Evolutionary conservation across 2,888 invertebrate species (phyloP), one percentile per base, ranked within the genome.

Genomic region (Agrypnus murinus): DNA sequence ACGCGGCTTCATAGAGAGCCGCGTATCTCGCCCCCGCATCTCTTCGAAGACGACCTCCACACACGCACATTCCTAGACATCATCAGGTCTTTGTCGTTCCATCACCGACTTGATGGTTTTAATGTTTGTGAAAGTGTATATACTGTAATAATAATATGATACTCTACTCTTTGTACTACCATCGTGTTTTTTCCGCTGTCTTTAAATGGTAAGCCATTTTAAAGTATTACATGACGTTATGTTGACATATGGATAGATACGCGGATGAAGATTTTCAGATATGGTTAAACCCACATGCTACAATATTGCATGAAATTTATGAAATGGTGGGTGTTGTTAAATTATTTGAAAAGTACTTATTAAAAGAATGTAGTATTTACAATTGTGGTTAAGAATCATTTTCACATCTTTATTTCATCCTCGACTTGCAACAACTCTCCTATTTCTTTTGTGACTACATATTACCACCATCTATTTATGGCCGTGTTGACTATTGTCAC

Each of bases 11-110:
- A 80, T 80, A 83, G 81, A 80, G 78, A 78, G 81, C 83, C 82
- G 83, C 82, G 79, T 78, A 82, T 82, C 82, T 78, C 83, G 80
- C 83, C 82, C 83, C 82, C 83, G 81, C 81, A 83, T 82, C 83
- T 81, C 71, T 75, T 65, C 74, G 72, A 70, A 59, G 74, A 75
- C 75, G 75, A 74, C 77, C 78, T 72, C 77, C 75, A 74, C 77
- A 75, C 78, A 75, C 75, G 78, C 78, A 78, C 78, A 79, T 79
- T 79, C 78, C 75, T 74, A 73, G 70, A 78, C 78, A 75, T 78
- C 77, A 73, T 64, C 69, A 55, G 55, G 55, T 57, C 75, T 75
- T 75, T 74, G 74, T 72, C 74, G 75, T 72, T 71, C 69, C 67
- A 60, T 64, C 69, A 71, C 45, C 63, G 55, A 57, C 69, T 69